Evolutionary conservation across 1,140 invertebrate species (phyloP).

Genomic region (Fopius arisanus): DNA sequence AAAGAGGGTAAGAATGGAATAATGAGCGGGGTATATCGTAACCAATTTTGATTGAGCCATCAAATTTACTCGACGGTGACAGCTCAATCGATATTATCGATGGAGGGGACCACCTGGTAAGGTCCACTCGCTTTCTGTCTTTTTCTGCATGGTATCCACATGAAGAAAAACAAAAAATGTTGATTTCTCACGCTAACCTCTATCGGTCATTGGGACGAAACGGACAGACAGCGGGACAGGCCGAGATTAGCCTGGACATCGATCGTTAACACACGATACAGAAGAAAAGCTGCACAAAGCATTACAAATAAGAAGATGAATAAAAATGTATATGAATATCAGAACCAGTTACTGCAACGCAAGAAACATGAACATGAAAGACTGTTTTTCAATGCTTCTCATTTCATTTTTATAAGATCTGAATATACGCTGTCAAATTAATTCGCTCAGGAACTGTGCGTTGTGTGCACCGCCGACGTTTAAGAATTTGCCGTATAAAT

Average conservation of each 20-base stretch:
- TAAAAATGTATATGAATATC: background rate
- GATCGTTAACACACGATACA: background rate
- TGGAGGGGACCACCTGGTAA: background rate
- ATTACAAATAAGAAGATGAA: background rate
- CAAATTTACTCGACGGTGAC: background rate
- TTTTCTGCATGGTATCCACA: background rate
- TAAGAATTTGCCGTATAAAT: background rate
- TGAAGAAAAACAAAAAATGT: background rate
- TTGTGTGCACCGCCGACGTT: background rate
- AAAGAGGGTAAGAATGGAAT: too few relatives aligned
- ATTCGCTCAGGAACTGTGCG: background rate
- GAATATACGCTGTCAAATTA: background rate
- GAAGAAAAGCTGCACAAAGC: background rate
- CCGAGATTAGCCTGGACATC: constrained; percentile 10
- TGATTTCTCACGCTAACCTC: constrained; percentile 12
- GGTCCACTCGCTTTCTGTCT: background rate
- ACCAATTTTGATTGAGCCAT: background rate
- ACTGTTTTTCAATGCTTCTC: background rate
- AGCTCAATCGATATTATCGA: background rate
- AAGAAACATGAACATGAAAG: too few relatives aligned
- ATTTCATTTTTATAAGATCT: background rate
- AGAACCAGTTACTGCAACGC: background rate
- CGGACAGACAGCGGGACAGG: background rate
- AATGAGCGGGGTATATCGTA: background rate
- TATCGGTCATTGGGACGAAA: background rate